These are phyloP conservation scores for Adelosebastes latens DNA, from an alignment of 2,797 vertebrate genomes.

Conservation along the genomic window DNA sequence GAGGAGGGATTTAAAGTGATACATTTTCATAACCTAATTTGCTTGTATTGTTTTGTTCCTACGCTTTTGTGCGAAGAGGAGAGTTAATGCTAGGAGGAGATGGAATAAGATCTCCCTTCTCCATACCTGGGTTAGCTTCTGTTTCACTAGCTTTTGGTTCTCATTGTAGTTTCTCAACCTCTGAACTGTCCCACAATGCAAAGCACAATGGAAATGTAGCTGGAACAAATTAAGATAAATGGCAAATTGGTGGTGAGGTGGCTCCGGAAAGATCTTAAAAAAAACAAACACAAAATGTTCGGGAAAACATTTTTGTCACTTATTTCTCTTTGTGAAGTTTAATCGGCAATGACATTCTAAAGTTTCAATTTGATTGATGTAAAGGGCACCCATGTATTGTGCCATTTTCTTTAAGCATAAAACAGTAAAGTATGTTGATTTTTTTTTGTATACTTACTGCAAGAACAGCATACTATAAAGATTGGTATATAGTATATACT, in stretches of 20 bases:
- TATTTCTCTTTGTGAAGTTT: neutral
- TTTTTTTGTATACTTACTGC: neutral
- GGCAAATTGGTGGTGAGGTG: neutral
- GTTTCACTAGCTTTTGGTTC: neutral
- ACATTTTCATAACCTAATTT: neutral
- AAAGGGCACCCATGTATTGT: neutral
- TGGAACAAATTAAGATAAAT: constrained; percentile 12
- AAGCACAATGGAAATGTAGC: constrained; percentile 2
- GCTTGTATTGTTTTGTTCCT: neutral
- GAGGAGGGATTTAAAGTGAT: neutral
- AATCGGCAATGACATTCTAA: neutral
- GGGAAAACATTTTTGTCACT: neutral
- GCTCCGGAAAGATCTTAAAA: neutral
- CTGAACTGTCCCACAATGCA: neutral
- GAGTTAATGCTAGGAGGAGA: neutral
- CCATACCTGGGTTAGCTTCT: neutral
- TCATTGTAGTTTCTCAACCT: neutral
- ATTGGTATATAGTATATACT: neutral
- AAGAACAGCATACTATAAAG: neutral
- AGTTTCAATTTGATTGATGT: no score
- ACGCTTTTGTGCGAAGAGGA: neutral
- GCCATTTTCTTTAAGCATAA: neutral
- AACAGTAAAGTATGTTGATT: neutral
- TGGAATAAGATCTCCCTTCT: neutral
- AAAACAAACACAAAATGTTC: neutral